Base-by-base conservation (phyloP, 1,140 invertebrate genomes). In the Metopolophium dirhodum region DNA sequence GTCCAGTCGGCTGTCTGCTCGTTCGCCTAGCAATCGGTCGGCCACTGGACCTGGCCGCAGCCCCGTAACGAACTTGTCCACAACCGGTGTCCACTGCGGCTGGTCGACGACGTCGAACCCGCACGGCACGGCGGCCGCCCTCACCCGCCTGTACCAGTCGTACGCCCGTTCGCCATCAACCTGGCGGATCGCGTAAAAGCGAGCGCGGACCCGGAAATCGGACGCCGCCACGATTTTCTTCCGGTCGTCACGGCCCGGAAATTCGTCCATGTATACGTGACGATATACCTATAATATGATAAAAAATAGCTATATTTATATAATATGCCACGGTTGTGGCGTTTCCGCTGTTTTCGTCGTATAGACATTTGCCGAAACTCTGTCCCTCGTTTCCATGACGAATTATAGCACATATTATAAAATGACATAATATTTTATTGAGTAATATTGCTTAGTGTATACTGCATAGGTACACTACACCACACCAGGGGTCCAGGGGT, bases 41-140 rank as follows among this genome's bases (percentile, higher is more conserved):
- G 77, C 91, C 47, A 37, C 35, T 49, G 49, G 91, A 3, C 91
- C 91, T 23, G 91, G 91, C 11, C 47, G 68, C 82, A 93, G n/a
- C 26, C 91, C 91, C 30, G 77, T 93, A 11, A 93, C 82, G 35
- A 93, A 93, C 45, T 93, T 93, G 49, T 93, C 91, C 6, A 11
- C 49, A 0, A 83, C 9, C 47, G 30, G 30, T 30, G 77, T 30
- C 82, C 20, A 9, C 23, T 68, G 61, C 23, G 23, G 26, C n/a
- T 6, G n/a, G 61, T 11, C 0, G 30, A 14, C 61, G 61, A 6
- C 45, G 68, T n/a, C 77, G 2, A 93, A 93, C 9, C 57, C 26
- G 41, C 91, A 93, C 18, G 68, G 45, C 11, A 51, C 47, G 4
- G 91, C 91, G n/a, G 91, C 82, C n/a, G 23, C 49, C 35, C 77